Evolutionary conservation across 2,797 vertebrate genomes (phyloP).

Genomic region (Oryzias dopingdopingensis): DNA sequence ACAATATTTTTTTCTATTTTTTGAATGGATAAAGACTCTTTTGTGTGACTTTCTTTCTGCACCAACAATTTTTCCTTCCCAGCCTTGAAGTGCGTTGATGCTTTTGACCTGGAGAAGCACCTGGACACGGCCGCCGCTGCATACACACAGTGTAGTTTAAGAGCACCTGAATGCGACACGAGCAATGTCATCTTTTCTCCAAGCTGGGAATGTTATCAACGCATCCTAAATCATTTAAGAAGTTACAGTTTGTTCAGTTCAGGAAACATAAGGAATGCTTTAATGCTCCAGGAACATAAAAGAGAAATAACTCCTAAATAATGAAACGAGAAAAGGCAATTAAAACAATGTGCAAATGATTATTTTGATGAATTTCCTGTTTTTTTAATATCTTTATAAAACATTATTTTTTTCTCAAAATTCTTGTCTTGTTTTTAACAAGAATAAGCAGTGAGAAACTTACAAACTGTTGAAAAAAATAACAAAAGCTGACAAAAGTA

Average conservation of each 20-base stretch:
- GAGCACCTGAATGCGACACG: slow-evolving; percentile 63
- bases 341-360: not conserved
- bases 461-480: too few species aligned
- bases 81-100: slow-evolving; percentile 31
- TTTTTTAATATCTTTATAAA: too few species aligned
- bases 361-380: too few species aligned
- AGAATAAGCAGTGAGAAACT: too few species aligned
- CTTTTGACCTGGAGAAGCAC: slow-evolving; percentile 54
- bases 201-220: slow-evolving; percentile 19
- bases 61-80: slow-evolving; percentile 31
- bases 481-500: not conserved
- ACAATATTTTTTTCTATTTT: not conserved
- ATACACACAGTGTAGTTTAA: slow-evolving; percentile 51
- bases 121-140: slow-evolving; percentile 44
- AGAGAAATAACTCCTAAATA: not conserved
- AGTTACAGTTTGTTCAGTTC: not conserved
- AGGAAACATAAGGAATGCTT: too few species aligned
- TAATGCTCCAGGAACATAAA: not conserved
- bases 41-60: slow-evolving; percentile 31
- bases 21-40: not conserved
- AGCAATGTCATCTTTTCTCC: slow-evolving; percentile 34
- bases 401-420: too few species aligned
- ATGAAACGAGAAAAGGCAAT: not conserved
- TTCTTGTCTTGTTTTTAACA: too few species aligned
- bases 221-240: slow-evolving; percentile 8